These are phyloP conservation scores for Coptodon rendalli DNA, from an alignment of 2,113 vertebrate genomes.

Conservation along the genomic window DNA sequence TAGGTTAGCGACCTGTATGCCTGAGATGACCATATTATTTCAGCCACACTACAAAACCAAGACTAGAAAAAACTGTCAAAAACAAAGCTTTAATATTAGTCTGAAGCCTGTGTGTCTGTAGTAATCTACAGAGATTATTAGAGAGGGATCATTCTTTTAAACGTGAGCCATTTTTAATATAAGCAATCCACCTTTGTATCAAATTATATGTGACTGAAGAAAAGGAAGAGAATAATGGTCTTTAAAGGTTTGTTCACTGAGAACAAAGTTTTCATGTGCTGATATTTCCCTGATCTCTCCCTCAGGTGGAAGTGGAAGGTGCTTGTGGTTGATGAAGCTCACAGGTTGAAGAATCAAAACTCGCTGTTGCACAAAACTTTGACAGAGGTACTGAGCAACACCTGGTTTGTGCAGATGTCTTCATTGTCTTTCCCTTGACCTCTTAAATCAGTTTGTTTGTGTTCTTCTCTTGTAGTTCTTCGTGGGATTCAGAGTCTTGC, in stretches of 20 bases:
- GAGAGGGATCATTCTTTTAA: neutral
- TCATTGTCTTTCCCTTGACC: neutral
- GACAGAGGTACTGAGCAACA: conserved; percentile 68
- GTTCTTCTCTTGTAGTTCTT: conserved; percentile 71
- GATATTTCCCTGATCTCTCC: neutral
- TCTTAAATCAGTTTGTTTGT: neutral
- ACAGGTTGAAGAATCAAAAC: conserved; percentile 86
- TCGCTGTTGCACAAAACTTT: conserved; percentile 82
- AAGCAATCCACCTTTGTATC: neutral
- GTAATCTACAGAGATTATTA: neutral
- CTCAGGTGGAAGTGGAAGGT: conserved; percentile 71
- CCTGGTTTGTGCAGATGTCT: neutral
- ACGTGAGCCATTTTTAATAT: neutral
- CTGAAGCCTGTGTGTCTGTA: neutral
- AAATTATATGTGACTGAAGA: neutral
- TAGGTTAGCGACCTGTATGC: neutral
- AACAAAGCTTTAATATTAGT: neutral
- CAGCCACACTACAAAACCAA: neutral
- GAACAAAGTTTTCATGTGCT: neutral
- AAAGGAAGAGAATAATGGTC: neutral
- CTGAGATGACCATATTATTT: neutral
- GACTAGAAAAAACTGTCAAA: neutral
- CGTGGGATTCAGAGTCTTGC: conserved; percentile 77
- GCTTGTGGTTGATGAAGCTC: conserved; percentile 91
- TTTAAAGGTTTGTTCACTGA: neutral